A percentile compares a stretch with the other conserved stretches of the same genome.
phyloP scores from a whole-genome alignment of 2,888 invertebrate species.

The Xylocampa areola region DNA sequence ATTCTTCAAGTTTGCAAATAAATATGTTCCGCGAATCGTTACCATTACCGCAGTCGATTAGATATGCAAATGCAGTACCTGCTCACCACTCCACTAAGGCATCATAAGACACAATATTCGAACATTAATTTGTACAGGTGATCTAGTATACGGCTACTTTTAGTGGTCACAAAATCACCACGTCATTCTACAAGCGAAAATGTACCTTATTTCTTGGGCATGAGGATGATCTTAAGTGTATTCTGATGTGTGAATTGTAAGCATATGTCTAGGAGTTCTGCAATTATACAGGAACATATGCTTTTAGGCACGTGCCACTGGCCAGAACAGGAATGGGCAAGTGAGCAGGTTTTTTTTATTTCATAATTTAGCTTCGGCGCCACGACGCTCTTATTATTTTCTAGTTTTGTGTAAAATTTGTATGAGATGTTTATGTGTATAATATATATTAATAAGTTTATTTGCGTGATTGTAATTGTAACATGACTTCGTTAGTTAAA shows the following conservation, averaged over 20 bases:
- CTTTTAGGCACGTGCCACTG: slow-evolving; percentile 72
- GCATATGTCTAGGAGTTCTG: slow-evolving; percentile 70
- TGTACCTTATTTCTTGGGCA: background rate
- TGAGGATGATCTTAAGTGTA: slow-evolving; percentile 2
- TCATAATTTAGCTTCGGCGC: no score
- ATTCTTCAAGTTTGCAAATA: background rate
- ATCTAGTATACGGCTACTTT: slow-evolving; percentile 46
- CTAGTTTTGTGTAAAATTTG: no score
- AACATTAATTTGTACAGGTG: slow-evolving; percentile 59
- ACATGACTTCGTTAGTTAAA: no score
- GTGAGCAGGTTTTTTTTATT: slow-evolving; percentile 22
- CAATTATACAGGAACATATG: slow-evolving; percentile 74
- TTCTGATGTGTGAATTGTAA: slow-evolving; percentile 16
- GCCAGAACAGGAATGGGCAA: slow-evolving; percentile 54
- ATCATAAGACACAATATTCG: slow-evolving; percentile 52
- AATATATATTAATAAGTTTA: no score
- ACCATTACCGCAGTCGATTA: slow-evolving; percentile 24
- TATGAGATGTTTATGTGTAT: no score
- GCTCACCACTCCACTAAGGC: slow-evolving; percentile 17
- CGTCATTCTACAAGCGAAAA: slow-evolving; percentile 36
- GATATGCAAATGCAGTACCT: slow-evolving; percentile 38
- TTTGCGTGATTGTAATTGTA: no score
- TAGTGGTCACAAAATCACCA: slow-evolving; percentile 29
- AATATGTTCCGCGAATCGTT: slow-evolving; percentile 8
- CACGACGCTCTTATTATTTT: no score